These are phyloP conservation scores for Brienomyrus brachyistius DNA, from an alignment of 2,113 vertebrate species.

Conservation along the genomic window DNA sequence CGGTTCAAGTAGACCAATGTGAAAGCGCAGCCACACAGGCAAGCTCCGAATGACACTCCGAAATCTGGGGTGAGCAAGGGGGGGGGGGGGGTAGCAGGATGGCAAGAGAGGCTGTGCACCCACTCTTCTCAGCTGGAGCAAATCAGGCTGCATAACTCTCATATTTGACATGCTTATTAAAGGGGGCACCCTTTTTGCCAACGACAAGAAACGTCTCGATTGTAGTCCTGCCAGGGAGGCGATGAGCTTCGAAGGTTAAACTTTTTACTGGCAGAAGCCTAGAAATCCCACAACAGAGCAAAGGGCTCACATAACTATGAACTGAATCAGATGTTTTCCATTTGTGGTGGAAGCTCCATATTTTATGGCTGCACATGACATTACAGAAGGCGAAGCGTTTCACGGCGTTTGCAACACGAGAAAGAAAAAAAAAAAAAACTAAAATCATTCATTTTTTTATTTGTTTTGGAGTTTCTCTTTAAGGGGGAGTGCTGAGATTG, in stretches of 20 bases:
- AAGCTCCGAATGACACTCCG: neutral
- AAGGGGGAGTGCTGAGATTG: neutral
- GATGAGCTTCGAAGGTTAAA: slow-evolving; percentile 7
- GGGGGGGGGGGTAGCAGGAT: slow-evolving; percentile 71
- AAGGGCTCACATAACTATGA: slow-evolving; percentile 3
- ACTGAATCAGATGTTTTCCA: slow-evolving; percentile 14
- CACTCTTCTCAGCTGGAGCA: slow-evolving; percentile 49
- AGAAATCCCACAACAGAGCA: slow-evolving; percentile 9
- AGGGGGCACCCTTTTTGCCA: neutral
- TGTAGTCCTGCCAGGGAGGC: slow-evolving; percentile 9
- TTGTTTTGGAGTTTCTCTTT: neutral
- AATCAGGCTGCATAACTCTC: slow-evolving; percentile 16
- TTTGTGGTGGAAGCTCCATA: neutral
- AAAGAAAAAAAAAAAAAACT: neutral
- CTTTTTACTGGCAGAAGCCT: neutral
- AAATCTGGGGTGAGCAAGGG: neutral
- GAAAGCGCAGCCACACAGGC: neutral
- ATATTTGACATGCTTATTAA: slow-evolving; percentile 20
- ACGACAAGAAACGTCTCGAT: slow-evolving; percentile 8
- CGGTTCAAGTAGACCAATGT: neutral
- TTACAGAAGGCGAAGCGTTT: neutral
- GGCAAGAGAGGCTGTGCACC: slow-evolving; percentile 71
- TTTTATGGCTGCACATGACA: neutral
- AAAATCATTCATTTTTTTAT: neutral
- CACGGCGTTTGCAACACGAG: neutral